Conservation (phyloP, 2,797 vertebrate species). For the Corythornis leucogaster region DNA sequence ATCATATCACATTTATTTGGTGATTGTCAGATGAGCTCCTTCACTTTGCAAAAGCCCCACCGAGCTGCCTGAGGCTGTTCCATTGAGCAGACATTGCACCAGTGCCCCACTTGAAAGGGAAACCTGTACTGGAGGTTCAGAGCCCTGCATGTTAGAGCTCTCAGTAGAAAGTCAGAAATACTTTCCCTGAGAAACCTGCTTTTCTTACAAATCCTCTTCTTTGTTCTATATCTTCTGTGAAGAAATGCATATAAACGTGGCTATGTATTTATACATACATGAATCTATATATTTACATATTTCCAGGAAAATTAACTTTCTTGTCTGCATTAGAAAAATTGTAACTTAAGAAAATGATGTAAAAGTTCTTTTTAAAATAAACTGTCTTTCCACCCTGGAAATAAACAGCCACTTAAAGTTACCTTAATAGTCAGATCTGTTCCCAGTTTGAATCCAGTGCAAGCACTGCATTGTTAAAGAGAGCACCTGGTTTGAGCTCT, state of each 20-base stretch:
- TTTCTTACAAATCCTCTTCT: neutral
- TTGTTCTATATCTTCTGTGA: neutral
- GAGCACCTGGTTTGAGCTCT: neutral
- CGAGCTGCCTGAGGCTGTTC: neutral
- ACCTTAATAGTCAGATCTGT: neutral
- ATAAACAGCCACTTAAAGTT: neutral
- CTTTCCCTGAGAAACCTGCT: neutral
- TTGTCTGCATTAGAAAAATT: neutral
- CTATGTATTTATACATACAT: fast-evolving
- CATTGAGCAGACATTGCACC: neutral
- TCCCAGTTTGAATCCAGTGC: neutral
- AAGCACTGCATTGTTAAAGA: neutral
- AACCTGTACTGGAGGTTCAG: neutral
- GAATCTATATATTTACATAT: neutral
- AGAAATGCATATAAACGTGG: neutral
- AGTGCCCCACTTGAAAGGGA: neutral
- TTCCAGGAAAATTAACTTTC: neutral
- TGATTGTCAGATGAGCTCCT: neutral
- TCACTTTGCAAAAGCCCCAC: neutral
- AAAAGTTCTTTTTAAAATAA: neutral
- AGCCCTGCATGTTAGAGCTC: neutral
- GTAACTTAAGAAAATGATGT: neutral
- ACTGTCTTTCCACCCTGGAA: neutral
- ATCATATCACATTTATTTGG: neutral
- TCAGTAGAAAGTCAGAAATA: neutral